phyloP scores from a whole-genome alignment of 1,140 invertebrate species.

The Atopsyche davidsoni region DNA sequence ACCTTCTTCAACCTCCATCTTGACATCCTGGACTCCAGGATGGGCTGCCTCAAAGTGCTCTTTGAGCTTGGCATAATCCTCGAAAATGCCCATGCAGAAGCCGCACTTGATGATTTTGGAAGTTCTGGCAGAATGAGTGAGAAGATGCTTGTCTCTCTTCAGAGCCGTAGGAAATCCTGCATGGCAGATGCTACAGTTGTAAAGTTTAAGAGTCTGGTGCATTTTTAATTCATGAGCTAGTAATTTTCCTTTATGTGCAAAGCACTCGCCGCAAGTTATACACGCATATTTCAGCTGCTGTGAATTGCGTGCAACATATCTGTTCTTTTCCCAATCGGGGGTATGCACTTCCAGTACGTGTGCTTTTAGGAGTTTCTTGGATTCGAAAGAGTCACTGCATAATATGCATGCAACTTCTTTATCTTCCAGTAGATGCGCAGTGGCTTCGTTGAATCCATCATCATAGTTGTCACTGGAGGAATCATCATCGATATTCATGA shows the following conservation, averaged over 20 bases:
- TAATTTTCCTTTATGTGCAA: constrained; percentile 2
- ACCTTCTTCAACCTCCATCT: neutral
- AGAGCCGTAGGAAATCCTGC: neutral
- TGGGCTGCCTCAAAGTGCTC: neutral
- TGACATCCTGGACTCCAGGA: neutral
- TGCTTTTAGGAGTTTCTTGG: neutral
- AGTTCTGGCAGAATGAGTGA: neutral
- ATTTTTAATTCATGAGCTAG: neutral
- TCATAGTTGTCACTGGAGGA: neutral
- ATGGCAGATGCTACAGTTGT: neutral
- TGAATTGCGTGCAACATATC: neutral
- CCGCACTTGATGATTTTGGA: neutral
- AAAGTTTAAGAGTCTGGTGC: neutral
- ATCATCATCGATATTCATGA: neutral
- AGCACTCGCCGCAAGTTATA: neutral
- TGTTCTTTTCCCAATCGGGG: neutral
- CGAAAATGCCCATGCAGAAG: neutral
- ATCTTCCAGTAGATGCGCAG: neutral
- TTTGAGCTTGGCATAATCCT: neutral
- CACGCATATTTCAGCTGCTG: neutral
- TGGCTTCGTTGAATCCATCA: no score
- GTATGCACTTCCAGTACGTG: constrained; percentile 3
- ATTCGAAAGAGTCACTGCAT: neutral
- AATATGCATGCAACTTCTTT: neutral
- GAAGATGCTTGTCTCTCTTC: constrained; percentile 7